Evolutionary conservation across 2,797 vertebrate genomes (phyloP).

Genomic region (Paratrypauchen microcephalus): DNA sequence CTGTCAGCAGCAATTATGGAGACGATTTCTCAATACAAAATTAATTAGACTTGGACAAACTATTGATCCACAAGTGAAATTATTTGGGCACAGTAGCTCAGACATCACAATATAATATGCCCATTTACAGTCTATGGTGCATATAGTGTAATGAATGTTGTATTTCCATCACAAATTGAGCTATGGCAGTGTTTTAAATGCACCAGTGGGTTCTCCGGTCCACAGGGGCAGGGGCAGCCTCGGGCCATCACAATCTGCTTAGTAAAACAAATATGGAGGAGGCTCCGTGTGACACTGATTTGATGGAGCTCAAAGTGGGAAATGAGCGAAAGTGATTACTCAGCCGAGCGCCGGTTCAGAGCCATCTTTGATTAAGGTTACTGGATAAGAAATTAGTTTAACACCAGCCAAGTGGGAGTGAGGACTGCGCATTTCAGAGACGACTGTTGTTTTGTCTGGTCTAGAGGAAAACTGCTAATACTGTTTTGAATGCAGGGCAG

Average conservation of each 20-base stretch:
- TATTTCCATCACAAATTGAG: constrained; percentile 27
- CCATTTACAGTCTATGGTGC: too few species aligned
- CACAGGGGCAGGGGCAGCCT: constrained; percentile 33
- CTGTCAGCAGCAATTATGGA: too few species aligned
- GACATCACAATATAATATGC: too few species aligned
- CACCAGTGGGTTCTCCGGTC: constrained; percentile 15
- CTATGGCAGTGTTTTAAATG: constrained; percentile 1
- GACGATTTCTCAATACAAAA: too few species aligned
- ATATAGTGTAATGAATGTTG: constrained; percentile 33
- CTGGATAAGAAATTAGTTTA: constrained; percentile 10
- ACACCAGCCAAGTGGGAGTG: constrained; percentile 1
- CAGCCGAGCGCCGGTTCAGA: constrained; percentile 5
- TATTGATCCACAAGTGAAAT: too few species aligned
- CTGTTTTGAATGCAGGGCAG: not conserved
- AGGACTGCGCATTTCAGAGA: not conserved
- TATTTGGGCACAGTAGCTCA: too few species aligned
- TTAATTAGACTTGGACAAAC: too few species aligned
- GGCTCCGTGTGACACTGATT: constrained; percentile 29
- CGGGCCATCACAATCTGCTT: constrained; percentile 35
- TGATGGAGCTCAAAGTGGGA: constrained; percentile 27
- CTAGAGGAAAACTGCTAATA: too few species aligned
- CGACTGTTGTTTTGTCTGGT: not conserved
- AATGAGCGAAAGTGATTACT: constrained; percentile 29
- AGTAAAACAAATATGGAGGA: constrained; percentile 45
- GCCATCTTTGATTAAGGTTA: constrained; percentile 21